Conservation (phyloP, 1,140 invertebrate genomes). For the Brachionus asplanchnoidis region DNA sequence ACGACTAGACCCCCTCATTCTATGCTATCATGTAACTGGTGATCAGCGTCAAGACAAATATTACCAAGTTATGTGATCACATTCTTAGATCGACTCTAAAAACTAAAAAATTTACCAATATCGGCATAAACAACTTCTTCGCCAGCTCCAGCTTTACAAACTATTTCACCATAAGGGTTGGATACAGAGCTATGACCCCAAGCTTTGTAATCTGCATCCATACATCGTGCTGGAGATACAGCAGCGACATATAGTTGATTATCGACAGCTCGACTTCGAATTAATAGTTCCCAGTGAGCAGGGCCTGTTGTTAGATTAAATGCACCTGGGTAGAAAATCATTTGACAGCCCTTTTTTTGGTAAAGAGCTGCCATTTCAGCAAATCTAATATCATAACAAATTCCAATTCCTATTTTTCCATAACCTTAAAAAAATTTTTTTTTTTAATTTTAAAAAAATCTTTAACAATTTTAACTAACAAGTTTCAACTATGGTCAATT, state of each 20-base stretch:
- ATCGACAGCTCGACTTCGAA: constrained; percentile 74
- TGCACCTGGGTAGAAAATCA: constrained; percentile 83
- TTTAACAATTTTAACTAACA: constrained; percentile 42
- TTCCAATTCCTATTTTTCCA: constrained; percentile 79
- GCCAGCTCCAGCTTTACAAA: constrained; percentile 64
- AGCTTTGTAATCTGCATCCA: constrained; percentile 31
- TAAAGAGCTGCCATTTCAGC: constrained; percentile 80
- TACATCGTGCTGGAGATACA: constrained; percentile 63
- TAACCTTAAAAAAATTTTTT: constrained; percentile 52
- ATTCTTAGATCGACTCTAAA: no score
- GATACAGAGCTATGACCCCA: constrained; percentile 26
- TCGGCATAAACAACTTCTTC: constrained; percentile 70
- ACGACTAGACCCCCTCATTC: no score
- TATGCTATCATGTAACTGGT: no score
- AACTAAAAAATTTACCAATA: constrained; percentile 61
- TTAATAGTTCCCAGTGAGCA: constrained; percentile 80
- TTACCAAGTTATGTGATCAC: no score
- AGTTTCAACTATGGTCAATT: constrained; percentile 70
- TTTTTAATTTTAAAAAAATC: background rate
- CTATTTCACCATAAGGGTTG: constrained; percentile 63
- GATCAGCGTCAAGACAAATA: no score
- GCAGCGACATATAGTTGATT: constrained; percentile 65
- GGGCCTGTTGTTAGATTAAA: constrained; percentile 94
- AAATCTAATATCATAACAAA: constrained; percentile 90
- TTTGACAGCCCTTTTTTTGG: constrained; percentile 66